Percentiles rank a stretch among this genome's conserved stretches.
Conservation (phyloP, 1,140 invertebrate genomes). For the Psilanteris sp. region DNA sequence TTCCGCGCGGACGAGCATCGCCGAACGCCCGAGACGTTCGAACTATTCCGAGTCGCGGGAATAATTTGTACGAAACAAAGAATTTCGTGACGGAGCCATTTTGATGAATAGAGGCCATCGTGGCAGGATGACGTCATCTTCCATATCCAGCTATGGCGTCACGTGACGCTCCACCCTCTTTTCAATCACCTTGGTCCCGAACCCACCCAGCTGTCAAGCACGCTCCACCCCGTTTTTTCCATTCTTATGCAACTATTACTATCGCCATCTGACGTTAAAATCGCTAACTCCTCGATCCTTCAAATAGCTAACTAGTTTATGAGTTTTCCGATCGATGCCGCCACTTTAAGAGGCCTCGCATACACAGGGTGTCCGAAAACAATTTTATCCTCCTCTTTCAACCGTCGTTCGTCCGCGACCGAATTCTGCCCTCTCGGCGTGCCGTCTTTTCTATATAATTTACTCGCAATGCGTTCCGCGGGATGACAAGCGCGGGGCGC, state of each 20-base stretch:
- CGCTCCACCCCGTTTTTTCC: constrained; percentile 80
- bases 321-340: constrained; percentile 64
- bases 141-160: constrained; percentile 79
- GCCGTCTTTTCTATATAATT: no score
- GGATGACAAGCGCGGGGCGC: no score
- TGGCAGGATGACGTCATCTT: constrained; percentile 77
- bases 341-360: constrained; percentile 35
- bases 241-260: constrained; percentile 73
- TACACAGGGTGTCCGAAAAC: constrained; percentile 33
- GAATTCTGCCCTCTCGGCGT: no score
- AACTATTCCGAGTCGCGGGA: no score
- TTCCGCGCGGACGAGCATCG: no score
- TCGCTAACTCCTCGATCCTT: constrained; percentile 51
- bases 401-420: no score
- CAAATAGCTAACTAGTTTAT: constrained; percentile 58
- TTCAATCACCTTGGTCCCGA: constrained; percentile 80
- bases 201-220: constrained; percentile 80
- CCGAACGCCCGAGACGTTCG: no score
- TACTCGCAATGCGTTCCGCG: no score
- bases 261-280: constrained; percentile 76
- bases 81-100: constrained; percentile 72
- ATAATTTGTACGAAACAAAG: constrained; percentile 68
- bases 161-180: constrained; percentile 81
- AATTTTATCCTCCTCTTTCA: no score
- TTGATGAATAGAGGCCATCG: constrained; percentile 79